Percentiles rank a stretch among this genome's conserved stretches.
Evolutionary conservation across 2,113 vertebrate genomes (phyloP).

Genomic region (Scolopax mira): DNA sequence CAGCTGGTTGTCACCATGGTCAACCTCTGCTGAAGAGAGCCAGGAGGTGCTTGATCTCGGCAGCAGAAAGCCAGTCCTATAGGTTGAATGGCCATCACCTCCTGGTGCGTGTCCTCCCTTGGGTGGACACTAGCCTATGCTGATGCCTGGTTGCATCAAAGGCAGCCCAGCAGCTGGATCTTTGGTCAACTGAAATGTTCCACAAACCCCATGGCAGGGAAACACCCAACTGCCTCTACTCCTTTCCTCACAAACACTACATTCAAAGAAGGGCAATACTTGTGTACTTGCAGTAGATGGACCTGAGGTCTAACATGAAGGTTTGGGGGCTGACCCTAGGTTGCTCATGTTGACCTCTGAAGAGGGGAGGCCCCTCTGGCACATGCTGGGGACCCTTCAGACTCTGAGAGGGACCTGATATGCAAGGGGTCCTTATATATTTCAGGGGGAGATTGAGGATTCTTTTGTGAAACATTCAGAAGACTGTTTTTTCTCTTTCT

Average conservation of each 20-base stretch:
- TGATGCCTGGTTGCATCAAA: neutral
- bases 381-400: neutral
- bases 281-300: neutral
- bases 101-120: accelerated
- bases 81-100: neutral
- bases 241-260: neutral
- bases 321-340: neutral
- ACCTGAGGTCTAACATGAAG: neutral
- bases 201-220: neutral
- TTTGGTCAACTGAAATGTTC: neutral
- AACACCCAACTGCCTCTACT: neutral
- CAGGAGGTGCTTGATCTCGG: accelerated
- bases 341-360: neutral
- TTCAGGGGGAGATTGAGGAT: neutral
- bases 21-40: neutral
- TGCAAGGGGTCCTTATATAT: neutral
- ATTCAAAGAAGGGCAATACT: neutral
- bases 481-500: neutral
- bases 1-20: neutral
- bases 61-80: neutral
- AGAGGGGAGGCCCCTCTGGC: too few relatives aligned
- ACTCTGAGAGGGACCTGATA: neutral
- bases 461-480: neutral
- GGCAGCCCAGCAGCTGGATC: neutral
- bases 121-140: neutral